These are phyloP conservation scores for Gymnocypris eckloni DNA, from an alignment of 2,797 vertebrate genomes.

Conservation along the genomic window DNA sequence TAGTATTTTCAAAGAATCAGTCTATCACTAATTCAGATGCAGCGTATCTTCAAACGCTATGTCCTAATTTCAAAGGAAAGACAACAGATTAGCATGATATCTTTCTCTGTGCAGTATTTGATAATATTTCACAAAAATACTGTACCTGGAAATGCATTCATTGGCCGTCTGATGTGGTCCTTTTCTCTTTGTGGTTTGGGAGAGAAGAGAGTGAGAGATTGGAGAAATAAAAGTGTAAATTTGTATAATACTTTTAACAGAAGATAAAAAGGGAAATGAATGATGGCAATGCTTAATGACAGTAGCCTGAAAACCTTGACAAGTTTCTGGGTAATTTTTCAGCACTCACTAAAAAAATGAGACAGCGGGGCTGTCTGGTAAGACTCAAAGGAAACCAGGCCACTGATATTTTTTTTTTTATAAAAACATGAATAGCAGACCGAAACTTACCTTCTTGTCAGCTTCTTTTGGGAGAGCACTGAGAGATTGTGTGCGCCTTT, in stretches of 20 bases:
- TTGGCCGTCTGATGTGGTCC: conserved; percentile 91
- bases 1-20: too few species aligned
- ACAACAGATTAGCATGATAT: neutral
- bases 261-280: neutral
- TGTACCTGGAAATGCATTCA: conserved; percentile 93
- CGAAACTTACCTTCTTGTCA: conserved; percentile 83
- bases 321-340: neutral
- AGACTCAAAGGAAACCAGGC: neutral
- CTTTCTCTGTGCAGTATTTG: neutral
- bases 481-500: conserved; percentile 90
- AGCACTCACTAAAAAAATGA: neutral
- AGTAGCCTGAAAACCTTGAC: neutral
- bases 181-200: conserved; percentile 78
- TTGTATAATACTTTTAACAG: neutral
- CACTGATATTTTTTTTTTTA: neutral
- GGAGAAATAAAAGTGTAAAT: neutral
- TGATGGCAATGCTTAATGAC: neutral
- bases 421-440: neutral
- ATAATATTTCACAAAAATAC: neutral
- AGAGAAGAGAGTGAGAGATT: neutral
- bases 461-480: conserved; percentile 90
- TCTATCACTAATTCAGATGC: conserved; percentile 1
- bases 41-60: too few species aligned
- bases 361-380: neutral
- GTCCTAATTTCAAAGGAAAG: neutral